Base-by-base conservation (phyloP, 2,113 vertebrate species). In the Pedionomus torquatus region DNA sequence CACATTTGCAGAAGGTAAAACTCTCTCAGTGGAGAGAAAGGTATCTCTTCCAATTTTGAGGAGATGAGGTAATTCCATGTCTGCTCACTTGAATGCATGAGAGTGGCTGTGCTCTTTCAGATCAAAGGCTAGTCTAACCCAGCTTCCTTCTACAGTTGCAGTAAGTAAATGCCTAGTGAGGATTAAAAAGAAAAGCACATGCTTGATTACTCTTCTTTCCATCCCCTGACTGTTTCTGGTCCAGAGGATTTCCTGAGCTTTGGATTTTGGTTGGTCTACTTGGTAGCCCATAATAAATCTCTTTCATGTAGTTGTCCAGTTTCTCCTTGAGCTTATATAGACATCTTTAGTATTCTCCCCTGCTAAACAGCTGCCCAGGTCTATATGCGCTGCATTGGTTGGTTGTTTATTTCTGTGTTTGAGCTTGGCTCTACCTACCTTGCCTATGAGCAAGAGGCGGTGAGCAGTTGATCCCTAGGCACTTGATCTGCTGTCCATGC, bases 401-500 rank as follows among this genome's bases (percentile, higher is more conserved):
- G 65, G 7, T 30, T 84, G 25, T 13, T 61, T 14, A 3, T 46
- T 71, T 58, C 24, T 61, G 14, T 63, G 28, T 69, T 74, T 61
- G 28, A 75, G n/a, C 61, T 31, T 79, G 48, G 17, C 18, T 84
- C 31, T 69, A 43, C 13, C 30, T 76, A 37, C 15, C 51, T 76
- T 60, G 35, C 19, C n/a, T 49, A 2, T 76, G n/a, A 58, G 69
- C 57, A 76, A 77, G 51, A 89, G 52, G 31, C 41, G 71, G 39
- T 7, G 39, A 71, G 75, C 69, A 64, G 31, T 57, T 84, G 25
- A 83, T 80, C 30, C 16, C 39, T 70, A 1, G 30, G 43, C 4
- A 7, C 26, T 70, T 37, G 51, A 26, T 43, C 63, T 76, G 46
- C 51, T 0, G 0, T 39, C 0, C 1, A 7, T 84, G 69, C 41